Conservation (phyloP, 2,113 vertebrate genomes). For the Mastomys coucha region DNA sequence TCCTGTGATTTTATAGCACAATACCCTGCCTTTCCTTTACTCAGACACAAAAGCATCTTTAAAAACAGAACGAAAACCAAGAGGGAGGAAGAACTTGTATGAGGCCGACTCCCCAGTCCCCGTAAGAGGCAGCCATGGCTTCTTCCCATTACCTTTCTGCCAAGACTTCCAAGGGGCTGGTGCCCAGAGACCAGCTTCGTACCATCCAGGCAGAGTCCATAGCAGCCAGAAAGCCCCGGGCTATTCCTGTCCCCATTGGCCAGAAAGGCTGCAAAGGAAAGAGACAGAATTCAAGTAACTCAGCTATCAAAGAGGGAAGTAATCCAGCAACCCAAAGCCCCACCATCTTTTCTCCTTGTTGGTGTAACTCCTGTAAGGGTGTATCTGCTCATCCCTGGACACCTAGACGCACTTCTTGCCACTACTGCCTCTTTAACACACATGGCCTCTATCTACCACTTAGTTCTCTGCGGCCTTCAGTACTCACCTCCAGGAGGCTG, state of each 20-base stretch:
- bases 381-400: no score
- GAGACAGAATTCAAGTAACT: not conserved
- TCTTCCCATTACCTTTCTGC: constrained; percentile 94
- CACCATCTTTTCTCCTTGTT: not conserved
- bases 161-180: constrained; percentile 93
- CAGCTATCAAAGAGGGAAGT: not conserved
- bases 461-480: not conserved
- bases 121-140: fast-evolving
- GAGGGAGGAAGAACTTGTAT: not conserved
- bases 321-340: not conserved
- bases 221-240: constrained; percentile 97
- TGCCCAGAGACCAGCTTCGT: constrained; percentile 95
- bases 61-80: not conserved
- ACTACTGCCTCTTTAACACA: no score
- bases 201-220: constrained; percentile 99
- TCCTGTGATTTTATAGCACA: not conserved
- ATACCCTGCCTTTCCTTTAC: not conserved
- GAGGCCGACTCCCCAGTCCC: not conserved
- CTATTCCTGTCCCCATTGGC: constrained; percentile 99
- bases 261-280: constrained; percentile 92
- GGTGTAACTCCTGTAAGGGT: not conserved
- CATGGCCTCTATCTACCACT: no score
- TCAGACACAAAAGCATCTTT: not conserved
- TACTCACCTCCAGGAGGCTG: constrained; percentile 95
- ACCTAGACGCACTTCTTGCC: not conserved